Conservation (phyloP, 2,797 vertebrate species). For the Picus viridis region DNA sequence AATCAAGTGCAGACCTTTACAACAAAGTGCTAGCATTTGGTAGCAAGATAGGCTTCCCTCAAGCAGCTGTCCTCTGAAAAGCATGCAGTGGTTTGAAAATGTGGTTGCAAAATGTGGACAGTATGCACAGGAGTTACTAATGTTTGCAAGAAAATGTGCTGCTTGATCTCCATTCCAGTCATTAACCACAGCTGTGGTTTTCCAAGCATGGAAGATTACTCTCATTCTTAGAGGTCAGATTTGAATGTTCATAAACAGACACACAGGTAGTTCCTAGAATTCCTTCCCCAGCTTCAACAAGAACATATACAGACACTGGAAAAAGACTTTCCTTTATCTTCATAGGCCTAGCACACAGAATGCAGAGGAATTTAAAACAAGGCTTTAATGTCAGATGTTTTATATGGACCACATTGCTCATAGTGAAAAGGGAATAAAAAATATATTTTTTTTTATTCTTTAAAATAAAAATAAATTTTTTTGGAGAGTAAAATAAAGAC, state of each 20-base stretch:
- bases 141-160: constrained; percentile 42
- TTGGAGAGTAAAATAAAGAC: background rate
- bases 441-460: background rate
- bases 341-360: background rate
- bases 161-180: constrained; percentile 44
- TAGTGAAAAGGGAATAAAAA: background rate
- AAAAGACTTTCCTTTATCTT: constrained; percentile 10
- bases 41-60: constrained; percentile 45
- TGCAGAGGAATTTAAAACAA: constrained; percentile 24
- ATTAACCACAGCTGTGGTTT: constrained; percentile 48
- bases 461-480: background rate
- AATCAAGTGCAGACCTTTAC: constrained; percentile 39
- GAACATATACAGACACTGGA: background rate
- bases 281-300: background rate
- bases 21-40: constrained; percentile 52
- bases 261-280: constrained; percentile 35
- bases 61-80: constrained; percentile 58
- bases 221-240: constrained; percentile 13
- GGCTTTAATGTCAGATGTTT: constrained; percentile 2
- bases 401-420: constrained; percentile 28
- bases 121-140: constrained; percentile 51
- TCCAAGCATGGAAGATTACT: background rate
- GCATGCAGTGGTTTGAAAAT: constrained; percentile 53
- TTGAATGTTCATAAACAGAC: background rate
- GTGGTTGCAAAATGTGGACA: constrained; percentile 61